These are phyloP conservation scores for Drosophila bipectinata DNA, from an alignment of 1,140 invertebrate genomes.

Conservation along the genomic window DNA sequence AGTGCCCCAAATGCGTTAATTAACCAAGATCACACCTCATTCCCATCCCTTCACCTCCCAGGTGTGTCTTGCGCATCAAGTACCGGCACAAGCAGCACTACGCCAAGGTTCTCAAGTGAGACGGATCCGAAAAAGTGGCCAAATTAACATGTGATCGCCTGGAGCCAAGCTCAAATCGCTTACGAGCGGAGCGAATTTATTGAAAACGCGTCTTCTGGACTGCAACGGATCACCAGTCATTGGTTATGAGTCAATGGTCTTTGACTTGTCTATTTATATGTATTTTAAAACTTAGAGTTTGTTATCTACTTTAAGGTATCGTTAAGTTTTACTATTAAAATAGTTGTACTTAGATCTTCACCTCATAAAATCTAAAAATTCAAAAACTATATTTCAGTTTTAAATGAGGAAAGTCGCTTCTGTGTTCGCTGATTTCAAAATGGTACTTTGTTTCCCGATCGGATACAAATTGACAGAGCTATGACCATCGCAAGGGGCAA, in stretches of 20 bases:
- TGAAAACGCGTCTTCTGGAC: slow-evolving; percentile 14
- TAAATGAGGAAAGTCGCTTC: no score
- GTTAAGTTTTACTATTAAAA: neutral
- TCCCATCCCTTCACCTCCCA: slow-evolving; percentile 19
- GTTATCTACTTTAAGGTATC: neutral
- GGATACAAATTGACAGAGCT: no score
- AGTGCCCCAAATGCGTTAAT: slow-evolving; percentile 16
- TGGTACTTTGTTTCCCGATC: no score
- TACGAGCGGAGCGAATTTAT: slow-evolving; percentile 52
- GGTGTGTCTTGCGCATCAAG: slow-evolving; percentile 74
- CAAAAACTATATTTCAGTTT: no score
- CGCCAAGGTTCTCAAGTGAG: slow-evolving; percentile 72
- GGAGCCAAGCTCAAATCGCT: slow-evolving; percentile 48
- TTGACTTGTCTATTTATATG: slow-evolving; percentile 27
- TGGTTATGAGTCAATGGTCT: slow-evolving; percentile 4
- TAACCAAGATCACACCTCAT: slow-evolving; percentile 12
- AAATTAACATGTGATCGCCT: slow-evolving; percentile 57
- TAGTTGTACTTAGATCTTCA: neutral
- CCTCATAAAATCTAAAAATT: no score
- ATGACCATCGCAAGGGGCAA: no score
- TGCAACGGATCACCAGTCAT: neutral
- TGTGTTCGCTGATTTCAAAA: no score
- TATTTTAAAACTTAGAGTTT: slow-evolving; percentile 14
- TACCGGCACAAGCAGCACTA: slow-evolving; percentile 69
- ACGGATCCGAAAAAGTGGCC: slow-evolving; percentile 7